phyloP scores from a whole-genome alignment of 2,113 vertebrate genomes.

The Cavia aperea region DNA sequence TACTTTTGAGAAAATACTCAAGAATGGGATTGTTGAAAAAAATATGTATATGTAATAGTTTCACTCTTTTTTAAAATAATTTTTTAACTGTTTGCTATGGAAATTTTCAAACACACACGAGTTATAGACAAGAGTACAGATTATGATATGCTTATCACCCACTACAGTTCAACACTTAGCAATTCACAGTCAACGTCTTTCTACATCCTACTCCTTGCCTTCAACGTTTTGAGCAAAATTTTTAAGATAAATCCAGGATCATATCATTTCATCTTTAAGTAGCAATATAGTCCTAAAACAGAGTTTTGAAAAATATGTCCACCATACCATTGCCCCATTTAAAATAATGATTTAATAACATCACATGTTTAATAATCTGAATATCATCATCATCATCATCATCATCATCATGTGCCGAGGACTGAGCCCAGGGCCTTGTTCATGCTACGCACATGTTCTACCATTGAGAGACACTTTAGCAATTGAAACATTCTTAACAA shows the following conservation, averaged over 20 bases:
- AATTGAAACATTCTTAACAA: neutral
- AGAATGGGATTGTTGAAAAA: neutral
- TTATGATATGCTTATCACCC: neutral
- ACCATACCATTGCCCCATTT: neutral
- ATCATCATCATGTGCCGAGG: neutral
- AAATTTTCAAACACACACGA: neutral
- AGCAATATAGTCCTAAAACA: neutral
- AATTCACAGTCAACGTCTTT: neutral
- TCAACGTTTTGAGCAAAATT: neutral
- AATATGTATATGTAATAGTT: neutral
- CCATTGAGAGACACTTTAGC: neutral
- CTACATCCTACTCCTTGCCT: accelerated
- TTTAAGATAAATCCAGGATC: neutral
- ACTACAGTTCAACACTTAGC: no score
- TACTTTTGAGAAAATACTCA: neutral
- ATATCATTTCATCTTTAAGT: neutral
- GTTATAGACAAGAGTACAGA: neutral
- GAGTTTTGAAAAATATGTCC: neutral
- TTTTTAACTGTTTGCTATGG: neutral
- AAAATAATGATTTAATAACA: constrained; percentile 29
- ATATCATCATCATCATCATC: neutral
- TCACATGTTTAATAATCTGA: neutral
- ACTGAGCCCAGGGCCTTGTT: neutral
- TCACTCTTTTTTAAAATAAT: neutral
- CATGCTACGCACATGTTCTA: neutral